Conservation (phyloP, 2,888 invertebrate species). For the Leistus spinibarbis region DNA sequence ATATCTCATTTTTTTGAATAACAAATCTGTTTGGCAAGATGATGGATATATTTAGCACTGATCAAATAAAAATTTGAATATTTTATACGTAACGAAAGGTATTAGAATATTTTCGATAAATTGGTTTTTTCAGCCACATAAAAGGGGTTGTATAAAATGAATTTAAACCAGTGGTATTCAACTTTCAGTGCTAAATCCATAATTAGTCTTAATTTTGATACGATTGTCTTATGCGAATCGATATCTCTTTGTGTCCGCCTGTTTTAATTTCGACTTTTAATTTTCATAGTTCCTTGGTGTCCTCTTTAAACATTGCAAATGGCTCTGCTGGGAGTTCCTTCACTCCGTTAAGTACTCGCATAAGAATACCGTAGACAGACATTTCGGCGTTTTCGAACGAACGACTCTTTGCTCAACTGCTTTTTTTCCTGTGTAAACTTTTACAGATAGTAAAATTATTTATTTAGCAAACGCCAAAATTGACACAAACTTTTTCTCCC, state of each 20-base stretch:
- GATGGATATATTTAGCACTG: neutral
- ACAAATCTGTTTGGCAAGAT: neutral
- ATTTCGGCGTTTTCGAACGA: neutral
- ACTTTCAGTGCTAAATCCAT: too few relatives aligned
- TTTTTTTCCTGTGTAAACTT: neutral
- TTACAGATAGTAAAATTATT: neutral
- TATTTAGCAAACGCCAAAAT: neutral
- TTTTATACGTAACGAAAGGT: neutral
- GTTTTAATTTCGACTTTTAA: neutral
- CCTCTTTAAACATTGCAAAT: neutral
- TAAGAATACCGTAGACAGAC: neutral
- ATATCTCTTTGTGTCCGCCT: neutral
- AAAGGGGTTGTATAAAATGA: neutral
- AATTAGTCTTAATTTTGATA: too few relatives aligned
- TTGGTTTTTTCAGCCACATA: neutral
- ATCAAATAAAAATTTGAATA: neutral
- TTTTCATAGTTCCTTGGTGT: neutral
- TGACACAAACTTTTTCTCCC: neutral
- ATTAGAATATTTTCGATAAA: neutral
- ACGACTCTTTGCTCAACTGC: neutral
- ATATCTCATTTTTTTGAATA: neutral
- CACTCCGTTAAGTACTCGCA: neutral
- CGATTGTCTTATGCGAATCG: neutral
- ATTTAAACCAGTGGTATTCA: neutral
- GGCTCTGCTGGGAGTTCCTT: neutral